Conservation (phyloP, 2,888 invertebrate genomes). For the Macroteleia sp. region DNA sequence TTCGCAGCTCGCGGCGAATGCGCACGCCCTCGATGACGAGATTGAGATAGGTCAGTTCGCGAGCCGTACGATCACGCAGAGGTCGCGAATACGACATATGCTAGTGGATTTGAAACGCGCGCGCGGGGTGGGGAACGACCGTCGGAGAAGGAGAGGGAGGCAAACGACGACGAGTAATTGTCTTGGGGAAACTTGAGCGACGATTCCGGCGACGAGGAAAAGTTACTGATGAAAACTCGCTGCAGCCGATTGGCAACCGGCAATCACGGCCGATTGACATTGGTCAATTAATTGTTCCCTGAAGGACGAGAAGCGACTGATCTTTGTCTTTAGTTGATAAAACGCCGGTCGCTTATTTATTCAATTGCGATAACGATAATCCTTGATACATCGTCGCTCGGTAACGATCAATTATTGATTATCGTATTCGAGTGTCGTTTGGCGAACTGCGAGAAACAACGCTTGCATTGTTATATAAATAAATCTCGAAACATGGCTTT, state of each 20-base stretch:
- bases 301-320: conserved; percentile 58
- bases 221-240: too few species aligned
- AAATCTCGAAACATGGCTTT: not conserved
- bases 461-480: conserved; percentile 2
- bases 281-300: conserved; percentile 51
- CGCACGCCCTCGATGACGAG: conserved; percentile 75
- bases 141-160: too few species aligned
- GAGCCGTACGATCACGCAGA: conserved; percentile 53
- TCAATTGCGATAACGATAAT: conserved; percentile 62
- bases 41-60: conserved; percentile 76
- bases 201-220: conserved; percentile 33
- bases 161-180: too few species aligned
- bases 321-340: conserved; percentile 57
- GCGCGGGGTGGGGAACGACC: not conserved
- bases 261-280: conserved; percentile 57
- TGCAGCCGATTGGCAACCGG: conserved; percentile 20
- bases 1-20: too few species aligned
- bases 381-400: conserved; percentile 56
- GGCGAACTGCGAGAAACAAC: not conserved
- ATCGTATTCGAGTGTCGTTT: conserved; percentile 8
- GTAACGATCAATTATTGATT: conserved; percentile 50
- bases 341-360: conserved; percentile 52
- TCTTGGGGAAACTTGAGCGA: conserved; percentile 2
- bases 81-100: conserved; percentile 40
- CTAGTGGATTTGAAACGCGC: conserved; percentile 6